Evolutionary conservation across 2,888 invertebrate species (phyloP).

Genomic region (Tiliacea aurago): DNA sequence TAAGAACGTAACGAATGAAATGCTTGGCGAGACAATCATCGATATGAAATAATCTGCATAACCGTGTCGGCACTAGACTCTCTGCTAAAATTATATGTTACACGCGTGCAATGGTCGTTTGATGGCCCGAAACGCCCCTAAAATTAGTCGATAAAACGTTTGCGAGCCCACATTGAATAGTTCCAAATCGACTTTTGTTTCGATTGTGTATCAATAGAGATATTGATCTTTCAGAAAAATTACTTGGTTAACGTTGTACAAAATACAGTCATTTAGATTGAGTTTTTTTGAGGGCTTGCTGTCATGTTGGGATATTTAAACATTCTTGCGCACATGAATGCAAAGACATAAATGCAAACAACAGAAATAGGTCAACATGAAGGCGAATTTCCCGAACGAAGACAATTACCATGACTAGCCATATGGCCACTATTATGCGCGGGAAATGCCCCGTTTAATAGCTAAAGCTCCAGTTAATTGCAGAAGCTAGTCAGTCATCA

Average conservation of each 20-base stretch:
- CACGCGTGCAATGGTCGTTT: conserved; percentile 54
- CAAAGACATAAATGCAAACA: not conserved
- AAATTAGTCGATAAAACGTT: conserved; percentile 49
- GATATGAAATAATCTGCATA: conserved; percentile 33
- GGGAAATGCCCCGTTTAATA: conserved; percentile 40
- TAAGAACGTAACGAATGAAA: conserved; percentile 42
- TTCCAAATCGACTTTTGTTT: conserved; percentile 8
- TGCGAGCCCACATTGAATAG: conserved; percentile 18
- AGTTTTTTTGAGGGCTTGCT: no score
- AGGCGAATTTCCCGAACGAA: not conserved
- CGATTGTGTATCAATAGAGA: conserved; percentile 1
- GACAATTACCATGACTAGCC: conserved; percentile 1
- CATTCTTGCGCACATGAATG: not conserved
- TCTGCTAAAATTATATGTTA: conserved; percentile 35
- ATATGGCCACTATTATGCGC: conserved; percentile 9
- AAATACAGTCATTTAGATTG: not conserved
- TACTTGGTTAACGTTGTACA: not conserved
- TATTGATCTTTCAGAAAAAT: not conserved
- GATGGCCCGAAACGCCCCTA: conserved; percentile 36
- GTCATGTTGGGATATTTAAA: not conserved
- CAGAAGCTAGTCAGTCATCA: conserved; percentile 28
- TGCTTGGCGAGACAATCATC: conserved; percentile 28
- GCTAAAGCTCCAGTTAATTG: conserved; percentile 28
- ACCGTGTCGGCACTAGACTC: conserved; percentile 30
- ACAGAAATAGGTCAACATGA: conserved; percentile 15